phyloP scores from a whole-genome alignment of 2,113 vertebrate species.

The Pangasianodon hypophthalmus region DNA sequence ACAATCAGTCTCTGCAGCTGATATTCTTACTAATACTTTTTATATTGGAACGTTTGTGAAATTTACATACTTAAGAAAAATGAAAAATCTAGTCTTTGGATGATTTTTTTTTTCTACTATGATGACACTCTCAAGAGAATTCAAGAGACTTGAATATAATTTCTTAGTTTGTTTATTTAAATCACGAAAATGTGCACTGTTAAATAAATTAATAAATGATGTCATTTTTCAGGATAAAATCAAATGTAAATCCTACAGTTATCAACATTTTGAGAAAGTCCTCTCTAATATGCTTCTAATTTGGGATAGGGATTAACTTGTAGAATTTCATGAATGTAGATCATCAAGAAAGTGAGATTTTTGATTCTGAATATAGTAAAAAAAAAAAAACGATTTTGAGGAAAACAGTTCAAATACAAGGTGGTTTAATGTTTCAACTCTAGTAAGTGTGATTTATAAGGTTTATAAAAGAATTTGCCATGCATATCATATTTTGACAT shows the following conservation, averaged over 20 bases:
- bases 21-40: not conserved
- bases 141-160: not conserved
- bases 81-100: not conserved
- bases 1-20: not conserved
- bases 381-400: no score
- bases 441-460: not conserved
- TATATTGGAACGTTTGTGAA: not conserved
- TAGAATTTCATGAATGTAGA: not conserved
- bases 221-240: not conserved
- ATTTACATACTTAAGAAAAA: not conserved
- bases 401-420: not conserved
- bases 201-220: not conserved
- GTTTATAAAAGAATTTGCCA: not conserved
- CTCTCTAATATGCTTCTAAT: not conserved
- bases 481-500: no score
- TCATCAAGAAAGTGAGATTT: not conserved
- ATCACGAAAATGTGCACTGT: not conserved
- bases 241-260: not conserved
- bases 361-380: not conserved
- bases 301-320: not conserved
- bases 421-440: not conserved
- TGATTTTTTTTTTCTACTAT: not conserved
- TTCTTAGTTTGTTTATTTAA: not conserved
- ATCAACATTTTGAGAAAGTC: not conserved
- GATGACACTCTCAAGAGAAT: not conserved